phyloP scores from a whole-genome alignment of 2,113 vertebrate species.

The Melanotaenia duboulayi region DNA sequence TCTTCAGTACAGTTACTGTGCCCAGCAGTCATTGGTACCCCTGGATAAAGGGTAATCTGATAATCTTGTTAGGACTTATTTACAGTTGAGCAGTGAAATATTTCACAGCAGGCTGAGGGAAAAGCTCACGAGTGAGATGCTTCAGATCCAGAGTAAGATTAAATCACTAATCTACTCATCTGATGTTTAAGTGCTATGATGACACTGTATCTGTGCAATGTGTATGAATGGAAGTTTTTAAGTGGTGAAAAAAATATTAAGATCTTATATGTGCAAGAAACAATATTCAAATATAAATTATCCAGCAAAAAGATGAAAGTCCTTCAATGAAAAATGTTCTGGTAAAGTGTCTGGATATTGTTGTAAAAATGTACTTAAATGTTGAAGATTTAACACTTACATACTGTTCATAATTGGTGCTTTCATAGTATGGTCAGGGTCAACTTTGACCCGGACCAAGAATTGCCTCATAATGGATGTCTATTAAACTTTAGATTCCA shows the following conservation, averaged over 20 bases:
- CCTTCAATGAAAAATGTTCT: neutral
- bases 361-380: neutral
- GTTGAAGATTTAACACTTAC: conserved; percentile 10
- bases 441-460: too few relatives aligned
- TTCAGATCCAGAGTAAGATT: conserved; percentile 60
- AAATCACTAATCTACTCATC: conserved; percentile 66
- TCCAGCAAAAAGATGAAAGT: neutral
- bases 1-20: conserved; percentile 43
- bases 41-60: conserved; percentile 67
- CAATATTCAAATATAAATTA: neutral
- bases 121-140: conserved; percentile 21
- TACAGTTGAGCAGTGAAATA: conserved; percentile 64
- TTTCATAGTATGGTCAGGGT: too few relatives aligned
- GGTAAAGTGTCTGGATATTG: neutral
- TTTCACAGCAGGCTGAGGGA: conserved; percentile 58
- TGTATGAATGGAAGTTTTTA: conserved; percentile 4
- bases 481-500: too few relatives aligned
- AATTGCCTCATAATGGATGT: too few relatives aligned
- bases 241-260: neutral
- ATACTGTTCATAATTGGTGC: too few relatives aligned
- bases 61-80: conserved; percentile 76
- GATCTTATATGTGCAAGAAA: neutral
- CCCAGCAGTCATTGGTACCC: conserved; percentile 48
- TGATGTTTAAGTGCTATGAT: conserved; percentile 56
- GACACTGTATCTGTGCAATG: conserved; percentile 15